Evolutionary conservation across 2,888 invertebrate genomes (phyloP).

Genomic region (Tenthredo amoena): DNA sequence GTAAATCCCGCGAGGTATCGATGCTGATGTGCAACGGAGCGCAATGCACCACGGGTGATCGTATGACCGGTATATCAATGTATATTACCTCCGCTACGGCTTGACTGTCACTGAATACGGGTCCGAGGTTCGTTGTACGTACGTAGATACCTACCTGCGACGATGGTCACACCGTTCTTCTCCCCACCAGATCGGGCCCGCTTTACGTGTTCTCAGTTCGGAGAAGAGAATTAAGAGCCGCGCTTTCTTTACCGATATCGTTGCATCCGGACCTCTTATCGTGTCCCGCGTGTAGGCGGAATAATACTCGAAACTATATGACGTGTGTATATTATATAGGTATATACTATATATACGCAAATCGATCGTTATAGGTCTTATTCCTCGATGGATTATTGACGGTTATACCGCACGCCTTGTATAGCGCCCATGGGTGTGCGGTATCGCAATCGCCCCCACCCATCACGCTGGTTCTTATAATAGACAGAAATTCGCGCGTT

Average conservation of each 20-base stretch:
- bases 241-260: slow-evolving; percentile 2
- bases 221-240: background rate
- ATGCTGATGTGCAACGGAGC: background rate
- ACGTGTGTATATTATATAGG: too few relatives aligned
- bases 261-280: background rate
- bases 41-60: background rate
- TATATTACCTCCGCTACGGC: background rate
- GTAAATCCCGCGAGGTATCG: background rate
- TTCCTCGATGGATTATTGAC: too few relatives aligned
- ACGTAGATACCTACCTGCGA: background rate
- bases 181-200: background rate
- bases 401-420: too few relatives aligned
- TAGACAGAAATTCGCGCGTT: slow-evolving; percentile 10
- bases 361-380: too few relatives aligned
- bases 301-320: too few relatives aligned
- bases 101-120: background rate
- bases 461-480: background rate
- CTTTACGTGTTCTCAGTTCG: background rate
- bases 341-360: too few relatives aligned
- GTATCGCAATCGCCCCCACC: background rate
- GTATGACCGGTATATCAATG: background rate
- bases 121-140: background rate
- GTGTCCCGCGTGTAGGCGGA: background rate
- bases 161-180: background rate
- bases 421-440: background rate